Percentiles rank a stretch among this genome's conserved stretches.
Evolutionary conservation across 2,797 vertebrate genomes (phyloP).

Genomic region (Semaprochilodus insignis): DNA sequence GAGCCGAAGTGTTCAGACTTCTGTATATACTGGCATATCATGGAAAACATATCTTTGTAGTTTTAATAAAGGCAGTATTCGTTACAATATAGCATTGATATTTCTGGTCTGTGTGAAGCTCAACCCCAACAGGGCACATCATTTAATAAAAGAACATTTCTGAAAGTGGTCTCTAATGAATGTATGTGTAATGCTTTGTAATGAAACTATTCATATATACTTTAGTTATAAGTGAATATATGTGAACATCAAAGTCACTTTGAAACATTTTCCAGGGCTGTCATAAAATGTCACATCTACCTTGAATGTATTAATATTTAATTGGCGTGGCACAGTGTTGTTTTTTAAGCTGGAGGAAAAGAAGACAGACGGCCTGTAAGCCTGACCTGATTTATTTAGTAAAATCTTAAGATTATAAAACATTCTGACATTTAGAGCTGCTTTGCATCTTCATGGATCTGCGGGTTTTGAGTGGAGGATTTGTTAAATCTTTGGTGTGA

Average conservation of each 20-base stretch:
- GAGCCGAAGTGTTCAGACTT: no score
- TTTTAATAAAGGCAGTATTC: no score
- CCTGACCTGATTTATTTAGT: not conserved
- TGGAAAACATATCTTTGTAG: no score
- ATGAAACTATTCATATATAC: no score
- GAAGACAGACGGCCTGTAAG: not conserved
- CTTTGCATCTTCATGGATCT: not conserved
- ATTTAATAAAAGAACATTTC: no score
- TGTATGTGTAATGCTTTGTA: no score
- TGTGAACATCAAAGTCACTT: not conserved
- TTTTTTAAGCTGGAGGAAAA: not conserved
- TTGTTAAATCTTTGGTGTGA: slow-evolving; percentile 40
- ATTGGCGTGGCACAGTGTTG: not conserved
- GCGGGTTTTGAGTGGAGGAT: slow-evolving; percentile 35
- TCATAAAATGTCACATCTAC: not conserved
- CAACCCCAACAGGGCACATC: no score
- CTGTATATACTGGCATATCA: no score
- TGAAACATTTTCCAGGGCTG: not conserved
- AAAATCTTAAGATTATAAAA: not conserved
- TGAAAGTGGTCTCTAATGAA: no score
- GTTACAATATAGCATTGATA: no score
- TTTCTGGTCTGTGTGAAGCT: no score
- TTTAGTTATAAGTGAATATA: not conserved
- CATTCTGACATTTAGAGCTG: not conserved
- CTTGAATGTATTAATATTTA: not conserved